Conservation (phyloP, 2,113 vertebrate species). For the Indicator indicator region DNA sequence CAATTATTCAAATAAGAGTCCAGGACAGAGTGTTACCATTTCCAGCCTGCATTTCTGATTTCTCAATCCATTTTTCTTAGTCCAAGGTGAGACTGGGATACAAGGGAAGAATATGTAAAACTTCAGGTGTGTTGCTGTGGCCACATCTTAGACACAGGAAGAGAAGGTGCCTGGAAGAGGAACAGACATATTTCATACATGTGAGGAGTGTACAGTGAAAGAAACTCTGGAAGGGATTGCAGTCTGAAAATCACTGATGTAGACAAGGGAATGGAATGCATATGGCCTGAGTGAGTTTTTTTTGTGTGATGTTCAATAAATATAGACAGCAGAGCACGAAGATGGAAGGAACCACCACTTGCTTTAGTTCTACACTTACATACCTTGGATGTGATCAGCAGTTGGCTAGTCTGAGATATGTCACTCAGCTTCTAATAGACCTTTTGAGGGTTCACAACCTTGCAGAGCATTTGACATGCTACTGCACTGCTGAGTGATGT, state of each 20-base stretch:
- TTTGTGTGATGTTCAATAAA: neutral
- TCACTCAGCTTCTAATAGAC: neutral
- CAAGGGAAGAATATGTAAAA: neutral
- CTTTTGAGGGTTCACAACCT: neutral
- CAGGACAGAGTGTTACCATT: neutral
- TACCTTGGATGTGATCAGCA: neutral
- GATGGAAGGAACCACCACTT: neutral
- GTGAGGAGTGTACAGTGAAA: neutral
- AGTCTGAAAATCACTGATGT: neutral
- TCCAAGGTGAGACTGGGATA: neutral
- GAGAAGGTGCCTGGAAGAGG: neutral
- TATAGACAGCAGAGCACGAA: neutral
- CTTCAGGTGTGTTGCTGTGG: neutral
- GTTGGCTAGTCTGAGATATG: neutral
- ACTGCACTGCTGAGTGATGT: neutral
- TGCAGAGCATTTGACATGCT: neutral
- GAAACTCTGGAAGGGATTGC: neutral
- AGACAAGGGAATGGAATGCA: neutral
- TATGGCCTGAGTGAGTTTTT: neutral
- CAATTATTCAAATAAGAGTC: neutral
- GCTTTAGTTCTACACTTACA: neutral
- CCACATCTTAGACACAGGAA: neutral
- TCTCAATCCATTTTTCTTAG: neutral
- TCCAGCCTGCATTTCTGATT: neutral
- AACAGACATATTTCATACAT: accelerated